Conservation (phyloP, 2,113 vertebrate species). For the Empidonax alnorum region DNA sequence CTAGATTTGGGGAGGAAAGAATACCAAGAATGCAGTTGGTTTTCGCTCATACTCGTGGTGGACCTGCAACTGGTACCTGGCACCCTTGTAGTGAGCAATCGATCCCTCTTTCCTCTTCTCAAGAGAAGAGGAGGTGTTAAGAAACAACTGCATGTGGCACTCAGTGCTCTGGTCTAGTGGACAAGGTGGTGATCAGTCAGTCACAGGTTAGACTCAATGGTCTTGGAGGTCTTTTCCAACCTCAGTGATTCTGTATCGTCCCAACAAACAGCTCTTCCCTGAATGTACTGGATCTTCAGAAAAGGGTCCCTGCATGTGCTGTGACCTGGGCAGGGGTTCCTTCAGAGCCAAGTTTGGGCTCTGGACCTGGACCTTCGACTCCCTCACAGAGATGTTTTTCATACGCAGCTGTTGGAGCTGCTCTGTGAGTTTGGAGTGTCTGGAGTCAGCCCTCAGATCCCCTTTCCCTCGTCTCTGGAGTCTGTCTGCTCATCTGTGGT, state of each 20-base stretch:
- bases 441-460: not conserved
- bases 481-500: slow-evolving; percentile 33
- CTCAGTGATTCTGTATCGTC: fast-evolving
- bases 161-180: not conserved
- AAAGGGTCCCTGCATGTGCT: not conserved
- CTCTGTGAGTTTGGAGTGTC: not conserved
- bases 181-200: not conserved
- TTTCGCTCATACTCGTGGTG: fast-evolving
- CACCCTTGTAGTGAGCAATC: not conserved
- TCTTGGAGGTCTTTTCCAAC: not conserved
- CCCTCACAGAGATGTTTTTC: not conserved
- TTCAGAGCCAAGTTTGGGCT: not conserved
- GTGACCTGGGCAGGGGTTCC: not conserved
- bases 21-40: not conserved
- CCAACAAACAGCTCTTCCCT: not conserved
- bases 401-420: not conserved
- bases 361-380: not conserved
- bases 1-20: not conserved
- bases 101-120: not conserved
- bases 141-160: not conserved
- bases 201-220: not conserved
- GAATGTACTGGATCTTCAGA: fast-evolving
- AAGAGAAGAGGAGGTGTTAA: not conserved
- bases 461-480: not conserved
- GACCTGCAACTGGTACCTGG: not conserved